Base-by-base conservation (phyloP, 2,888 invertebrate genomes). In the Stegophylla sp. region DNA sequence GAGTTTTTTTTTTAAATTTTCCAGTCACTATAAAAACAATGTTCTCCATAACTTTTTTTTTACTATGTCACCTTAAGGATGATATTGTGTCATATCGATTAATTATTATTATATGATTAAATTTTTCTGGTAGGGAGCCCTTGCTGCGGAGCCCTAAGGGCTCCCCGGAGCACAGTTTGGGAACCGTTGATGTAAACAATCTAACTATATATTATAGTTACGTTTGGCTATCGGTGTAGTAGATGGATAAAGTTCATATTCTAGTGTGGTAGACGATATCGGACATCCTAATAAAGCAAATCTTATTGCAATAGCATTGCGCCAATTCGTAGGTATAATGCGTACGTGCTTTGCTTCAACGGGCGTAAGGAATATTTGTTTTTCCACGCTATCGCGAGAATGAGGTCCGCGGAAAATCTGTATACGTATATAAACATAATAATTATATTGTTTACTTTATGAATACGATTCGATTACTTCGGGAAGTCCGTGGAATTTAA, bases 241-340 rank as follows among this genome's bases (percentile, higher is more conserved):
- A 1, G 74, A 56, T 12, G 81, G 61, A 10, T 59, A 28, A 23
- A 51, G 7, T 41, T 69, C 61, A 51, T 56, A 28, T n/a, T 45
- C 34, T 3, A 51, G 20, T 9, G 79, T 79, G 5, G 83, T 83
- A 63, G 82, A 71, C 15, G 73, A 82, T 83, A 87, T 86, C 2
- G 86, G 86, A 85, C 95, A 96, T 7, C 95, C 94, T 59, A 94
- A 88, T 12, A 95, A 85, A 84, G 95, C 94, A 43, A 93, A 88
- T 82, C 91, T 88, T 83, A 95, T 86, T 0, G 92, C 89, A 59
- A 91, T 91, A 15, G 87, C 89, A 5, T 90, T 89, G 84, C 92
- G 90, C 94, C 94, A 95, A 3, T 92, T 90, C 41, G 91, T 87
- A 0, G 95, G 95, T 83, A 89, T 89, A 82, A 95, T 88, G 82